Percentiles rank a stretch among this genome's conserved stretches.
Conservation (phyloP, 2,113 vertebrate species). For the Vombatus ursinus region DNA sequence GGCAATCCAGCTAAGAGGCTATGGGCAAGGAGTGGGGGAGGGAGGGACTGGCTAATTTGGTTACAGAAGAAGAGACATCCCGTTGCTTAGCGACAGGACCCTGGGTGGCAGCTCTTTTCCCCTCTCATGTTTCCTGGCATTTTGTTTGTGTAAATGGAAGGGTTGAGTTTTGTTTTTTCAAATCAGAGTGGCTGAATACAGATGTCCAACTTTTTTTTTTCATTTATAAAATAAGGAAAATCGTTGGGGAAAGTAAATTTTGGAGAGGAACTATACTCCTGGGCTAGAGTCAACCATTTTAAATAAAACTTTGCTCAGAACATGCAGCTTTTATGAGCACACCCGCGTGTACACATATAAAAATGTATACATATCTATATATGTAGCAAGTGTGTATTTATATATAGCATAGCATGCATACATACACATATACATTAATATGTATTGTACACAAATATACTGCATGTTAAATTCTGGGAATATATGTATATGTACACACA, state of each 20-base stretch:
- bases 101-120: conserved; percentile 75
- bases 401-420: too few species aligned
- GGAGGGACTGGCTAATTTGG: conserved; percentile 60
- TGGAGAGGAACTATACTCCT: not conserved
- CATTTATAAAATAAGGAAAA: conserved; percentile 77
- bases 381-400: too few species aligned
- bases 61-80: conserved; percentile 51
- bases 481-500: too few species aligned
- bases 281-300: conserved; percentile 9
- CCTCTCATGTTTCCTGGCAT: conserved; percentile 69
- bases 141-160: conserved; percentile 81
- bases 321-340: not conserved
- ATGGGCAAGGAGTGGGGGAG: not conserved
- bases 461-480: too few species aligned
- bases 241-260: conserved; percentile 17
- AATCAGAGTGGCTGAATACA: conserved; percentile 80
- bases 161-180: conserved; percentile 42
- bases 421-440: too few species aligned
- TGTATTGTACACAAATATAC: too few species aligned
- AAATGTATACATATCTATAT: not conserved
- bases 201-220: conserved; percentile 77
- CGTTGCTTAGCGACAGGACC: conserved; percentile 72
- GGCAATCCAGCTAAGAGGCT: not conserved
- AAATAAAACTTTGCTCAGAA: conserved; percentile 8
- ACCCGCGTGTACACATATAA: not conserved